These are phyloP conservation scores for Atrina japonica DNA, from an alignment of 2,888 invertebrate species.

Conservation along the genomic window DNA sequence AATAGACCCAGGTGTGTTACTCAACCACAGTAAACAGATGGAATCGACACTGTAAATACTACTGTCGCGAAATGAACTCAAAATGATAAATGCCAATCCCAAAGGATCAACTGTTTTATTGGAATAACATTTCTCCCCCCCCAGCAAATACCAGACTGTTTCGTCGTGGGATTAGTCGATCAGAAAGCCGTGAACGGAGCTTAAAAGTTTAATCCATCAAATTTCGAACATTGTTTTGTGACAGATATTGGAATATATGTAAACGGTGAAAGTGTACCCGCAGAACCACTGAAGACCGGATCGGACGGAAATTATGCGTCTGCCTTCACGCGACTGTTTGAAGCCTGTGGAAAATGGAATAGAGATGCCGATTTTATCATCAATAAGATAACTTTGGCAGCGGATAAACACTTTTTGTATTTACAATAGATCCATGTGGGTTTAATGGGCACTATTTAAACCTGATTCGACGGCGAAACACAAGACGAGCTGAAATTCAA, in stretches of 20 bases:
- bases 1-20: constrained; percentile 3
- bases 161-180: constrained; percentile 11
- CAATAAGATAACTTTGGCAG: constrained; percentile 11
- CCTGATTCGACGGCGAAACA: constrained; percentile 30
- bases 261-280: constrained; percentile 30
- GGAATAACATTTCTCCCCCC: constrained; percentile 30
- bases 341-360: too few species aligned
- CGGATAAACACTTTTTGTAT: constrained; percentile 35
- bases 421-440: constrained; percentile 12
- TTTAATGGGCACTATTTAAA: constrained; percentile 5
- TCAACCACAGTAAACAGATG: constrained; percentile 15
- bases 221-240: constrained; percentile 20
- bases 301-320: too few species aligned
- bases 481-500: constrained; percentile 33
- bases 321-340: constrained; percentile 20
- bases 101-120: constrained; percentile 27
- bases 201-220: constrained; percentile 31
- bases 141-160: constrained; percentile 20
- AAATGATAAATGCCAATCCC: constrained; percentile 28
- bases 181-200: constrained; percentile 33
- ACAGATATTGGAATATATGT: constrained; percentile 19
- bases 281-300: constrained; percentile 30
- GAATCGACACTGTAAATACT: constrained; percentile 6
- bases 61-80: constrained; percentile 19
- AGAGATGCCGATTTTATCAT: constrained; percentile 28